Conservation (phyloP, 2,888 invertebrate genomes). For the Amphipyra berbera region DNA sequence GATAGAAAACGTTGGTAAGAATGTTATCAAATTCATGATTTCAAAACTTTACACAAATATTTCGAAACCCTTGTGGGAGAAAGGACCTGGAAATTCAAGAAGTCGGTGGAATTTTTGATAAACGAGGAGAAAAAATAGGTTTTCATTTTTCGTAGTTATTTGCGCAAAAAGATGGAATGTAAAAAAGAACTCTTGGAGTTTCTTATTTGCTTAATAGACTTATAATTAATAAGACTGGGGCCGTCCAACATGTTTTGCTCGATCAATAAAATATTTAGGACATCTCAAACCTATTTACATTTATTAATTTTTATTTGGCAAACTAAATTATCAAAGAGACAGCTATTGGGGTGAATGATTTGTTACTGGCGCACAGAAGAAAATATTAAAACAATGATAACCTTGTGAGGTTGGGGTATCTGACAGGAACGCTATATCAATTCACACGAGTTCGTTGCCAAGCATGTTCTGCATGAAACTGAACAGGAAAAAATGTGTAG, state of each 20-base stretch:
- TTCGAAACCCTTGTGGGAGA: not conserved
- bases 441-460: conserved; percentile 1
- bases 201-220: conserved; percentile 17
- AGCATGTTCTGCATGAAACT: conserved; percentile 1
- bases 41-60: not conserved
- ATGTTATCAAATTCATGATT: not conserved
- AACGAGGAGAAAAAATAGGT: conserved; percentile 6
- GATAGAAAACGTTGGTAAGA: not conserved
- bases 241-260: not conserved
- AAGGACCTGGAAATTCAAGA: not conserved
- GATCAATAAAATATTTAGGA: conserved; percentile 27
- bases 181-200: not conserved
- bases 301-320: not conserved
- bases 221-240: not conserved
- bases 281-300: not conserved
- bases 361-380: conserved; percentile 5
- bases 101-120: not conserved
- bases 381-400: conserved; percentile 15
- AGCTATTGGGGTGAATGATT: conserved; percentile 10
- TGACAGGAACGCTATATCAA: conserved; percentile 15
- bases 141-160: conserved; percentile 1
- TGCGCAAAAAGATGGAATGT: conserved; percentile 7
- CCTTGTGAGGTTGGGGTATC: conserved; percentile 7
- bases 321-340: not conserved
- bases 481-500: conserved; percentile 4